Base-by-base conservation (phyloP, 2,113 vertebrate species). In the Dasyprocta punctata region DNA sequence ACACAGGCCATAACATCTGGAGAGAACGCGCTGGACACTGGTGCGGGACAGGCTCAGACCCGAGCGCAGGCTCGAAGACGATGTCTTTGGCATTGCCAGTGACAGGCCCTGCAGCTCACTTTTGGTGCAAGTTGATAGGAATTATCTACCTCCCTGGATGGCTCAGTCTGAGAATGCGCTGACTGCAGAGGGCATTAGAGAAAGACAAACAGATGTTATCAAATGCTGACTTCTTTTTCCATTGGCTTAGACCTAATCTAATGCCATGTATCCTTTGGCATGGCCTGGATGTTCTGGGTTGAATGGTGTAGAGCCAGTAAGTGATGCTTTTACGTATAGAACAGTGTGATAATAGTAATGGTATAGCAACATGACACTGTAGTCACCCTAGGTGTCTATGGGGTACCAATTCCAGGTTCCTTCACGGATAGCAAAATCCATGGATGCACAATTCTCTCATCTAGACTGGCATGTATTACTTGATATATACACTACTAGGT, bases 151-250 rank as follows among this genome's bases (percentile, higher is more conserved):
- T 75, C 52, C 36, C 69, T 83, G 12, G 28, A 8, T 63, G 3
- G 69, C 36, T 24, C 4, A 22, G 14, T 49, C 47, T 60, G 56
- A 82, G 71, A 87, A 86, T 56, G 7, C 9, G 3, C 0, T 9
- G 13, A 28, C 36, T 8, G 3, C 0, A 1, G 10, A 12, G 20
- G 7, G 1, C 6, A 11, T 60, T 41, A 41, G 56, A 81, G n/a
- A 38, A 67, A 17, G 33, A 14, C 52, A 44, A 73, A 7, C 12
- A 67, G 10, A 28, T 75, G 77, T 0, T 38, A 33, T 36, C 22
- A n/a, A 28, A 84, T 3, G 11, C 11, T 28, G 69, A 0, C 41
- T 41, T 47, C 81, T 67, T 89, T 92, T 61, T 41, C 49, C 14
- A n/a, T 77, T 89, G 94, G 9, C 26, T 58, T 49, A 49, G n/a